Conservation (phyloP, 2,113 vertebrate species). For the Tenebrosternarchus preto region DNA sequence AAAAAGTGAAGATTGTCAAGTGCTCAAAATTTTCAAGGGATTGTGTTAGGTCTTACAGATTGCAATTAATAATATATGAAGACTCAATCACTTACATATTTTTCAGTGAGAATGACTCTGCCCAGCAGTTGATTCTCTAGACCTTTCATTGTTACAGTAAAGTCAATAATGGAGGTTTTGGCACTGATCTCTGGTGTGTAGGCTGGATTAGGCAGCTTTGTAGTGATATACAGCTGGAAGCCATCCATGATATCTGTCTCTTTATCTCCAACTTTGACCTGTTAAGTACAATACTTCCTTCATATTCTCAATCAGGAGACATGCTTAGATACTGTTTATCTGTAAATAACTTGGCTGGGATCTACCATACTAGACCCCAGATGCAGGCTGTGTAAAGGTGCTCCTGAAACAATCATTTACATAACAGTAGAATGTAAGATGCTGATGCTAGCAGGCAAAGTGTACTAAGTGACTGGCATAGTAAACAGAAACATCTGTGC, state of each 20-base stretch:
- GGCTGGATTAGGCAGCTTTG: slow-evolving; percentile 85
- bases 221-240: slow-evolving; percentile 86
- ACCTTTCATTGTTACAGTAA: slow-evolving; percentile 88
- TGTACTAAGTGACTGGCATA: no score
- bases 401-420: no score
- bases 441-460: no score
- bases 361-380: no score
- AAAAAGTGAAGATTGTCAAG: background rate
- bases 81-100: slow-evolving; percentile 71
- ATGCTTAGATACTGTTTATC: background rate
- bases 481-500: no score
- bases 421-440: no score
- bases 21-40: background rate
- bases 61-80: no score
- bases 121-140: slow-evolving; percentile 88
- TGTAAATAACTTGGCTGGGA: no score
- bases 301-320: background rate
- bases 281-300: slow-evolving; percentile 12
- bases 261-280: slow-evolving; percentile 91
- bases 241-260: slow-evolving; percentile 82
- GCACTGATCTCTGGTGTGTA: slow-evolving; percentile 88
- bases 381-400: no score
- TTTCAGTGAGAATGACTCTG: slow-evolving; percentile 85
- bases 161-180: slow-evolving; percentile 85
- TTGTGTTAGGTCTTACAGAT: background rate